Percentiles rank a stretch among this genome's conserved stretches.
Conservation (phyloP, 2,113 vertebrate genomes). For the Stigmatopora argus region DNA sequence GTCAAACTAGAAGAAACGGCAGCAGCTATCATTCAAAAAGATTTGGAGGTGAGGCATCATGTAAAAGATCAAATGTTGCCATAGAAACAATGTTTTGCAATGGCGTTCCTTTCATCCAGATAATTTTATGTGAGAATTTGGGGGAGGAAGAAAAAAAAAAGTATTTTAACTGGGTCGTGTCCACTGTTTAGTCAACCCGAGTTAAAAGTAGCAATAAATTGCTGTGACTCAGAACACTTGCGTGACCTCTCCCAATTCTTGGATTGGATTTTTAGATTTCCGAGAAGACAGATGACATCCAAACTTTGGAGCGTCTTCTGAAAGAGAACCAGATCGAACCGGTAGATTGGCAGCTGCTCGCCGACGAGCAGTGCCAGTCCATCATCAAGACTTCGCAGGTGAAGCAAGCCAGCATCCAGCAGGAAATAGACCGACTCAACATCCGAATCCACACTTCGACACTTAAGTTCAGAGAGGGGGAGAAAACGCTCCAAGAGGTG, state of each 20-base stretch:
- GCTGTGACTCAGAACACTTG: not conserved
- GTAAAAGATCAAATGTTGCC: not conserved
- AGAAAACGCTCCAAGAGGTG: slow-evolving; percentile 76
- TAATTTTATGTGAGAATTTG: not conserved
- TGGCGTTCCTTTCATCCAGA: not conserved
- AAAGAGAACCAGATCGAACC: slow-evolving; percentile 54
- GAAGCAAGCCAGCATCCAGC: slow-evolving; percentile 52
- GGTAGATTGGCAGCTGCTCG: slow-evolving; percentile 33
- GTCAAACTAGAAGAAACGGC: slow-evolving; percentile 55
- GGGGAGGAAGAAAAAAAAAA: not conserved
- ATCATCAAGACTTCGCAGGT: slow-evolving; percentile 53
- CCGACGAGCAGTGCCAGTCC: slow-evolving; percentile 55
- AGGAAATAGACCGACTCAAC: slow-evolving; percentile 63
- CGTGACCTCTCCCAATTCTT: not conserved
- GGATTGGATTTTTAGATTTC: slow-evolving; percentile 63
- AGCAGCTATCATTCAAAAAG: slow-evolving; percentile 33
- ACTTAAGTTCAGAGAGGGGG: slow-evolving; percentile 63
- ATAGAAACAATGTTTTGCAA: not conserved
- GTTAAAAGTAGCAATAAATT: slow-evolving; percentile 1
- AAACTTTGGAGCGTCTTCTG: slow-evolving; percentile 64
- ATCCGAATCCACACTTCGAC: slow-evolving; percentile 60
- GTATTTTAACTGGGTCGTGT: not conserved
- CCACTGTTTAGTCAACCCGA: not conserved
- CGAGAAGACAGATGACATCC: slow-evolving; percentile 62
- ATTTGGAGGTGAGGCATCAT: slow-evolving; percentile 23